Evolutionary conservation across 2,888 invertebrate genomes (phyloP), one percentile per base, ranked within the genome.

Genomic region (Dynastes hyllus): DNA sequence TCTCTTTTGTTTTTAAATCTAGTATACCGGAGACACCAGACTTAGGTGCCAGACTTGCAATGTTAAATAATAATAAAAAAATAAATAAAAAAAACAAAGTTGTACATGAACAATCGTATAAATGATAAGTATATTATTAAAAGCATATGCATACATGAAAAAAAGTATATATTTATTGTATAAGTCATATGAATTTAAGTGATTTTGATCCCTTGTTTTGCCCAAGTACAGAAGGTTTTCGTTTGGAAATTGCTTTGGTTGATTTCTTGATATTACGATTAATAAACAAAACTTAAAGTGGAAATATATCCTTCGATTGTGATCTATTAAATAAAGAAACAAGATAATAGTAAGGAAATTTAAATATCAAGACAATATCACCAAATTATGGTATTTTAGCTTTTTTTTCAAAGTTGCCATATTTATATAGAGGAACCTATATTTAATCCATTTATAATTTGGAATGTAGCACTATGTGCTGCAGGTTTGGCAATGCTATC

Each of bases 11-110:
- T 50, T 75, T 13, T 51, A 27, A n/a, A 51, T 27, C 13, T 79
- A 66, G 77, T 61, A 82, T 79, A 82, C 80, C 83, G 79, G 81
- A 81, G 81, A 82, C 82, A 83, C 82, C 82, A 82, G 58, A 80
- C 55, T 37, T 77, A 81, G 82, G 82, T 82, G 82, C 82, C 82
- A 82, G 81, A 81, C 76, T 65, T 77, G 71, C 61, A 63, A 61
- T 58, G 61, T 75, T 75, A 75, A 75, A 75, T 40, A 61, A 75
- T 51, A 50, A 40, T 16, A 51, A 69, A 69, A 50, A 69, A 27
- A n/a, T 55, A 55, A 75, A 61, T 22, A 61, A 61, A 73, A 61
- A 45, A 63, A 63, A 75, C 45, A 75, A 75, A 63, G 61, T 70
- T 80, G 78, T 80, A 80, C 71, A 80, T 80, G 80, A 80, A 80